These are phyloP conservation scores for Gymnocypris eckloni DNA, from an alignment of 2,797 vertebrate species.

Conservation along the genomic window DNA sequence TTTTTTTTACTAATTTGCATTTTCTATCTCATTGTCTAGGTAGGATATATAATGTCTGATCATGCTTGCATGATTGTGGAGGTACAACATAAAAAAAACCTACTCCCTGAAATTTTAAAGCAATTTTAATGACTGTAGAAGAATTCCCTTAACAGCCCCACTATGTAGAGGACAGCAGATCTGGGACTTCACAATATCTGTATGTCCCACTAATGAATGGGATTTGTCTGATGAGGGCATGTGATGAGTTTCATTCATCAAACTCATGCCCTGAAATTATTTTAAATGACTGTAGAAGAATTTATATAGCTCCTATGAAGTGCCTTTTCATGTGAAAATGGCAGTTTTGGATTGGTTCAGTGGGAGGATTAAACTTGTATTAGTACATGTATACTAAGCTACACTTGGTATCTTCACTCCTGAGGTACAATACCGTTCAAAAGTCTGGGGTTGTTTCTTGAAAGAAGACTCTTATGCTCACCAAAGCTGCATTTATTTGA, in stretches of 20 bases:
- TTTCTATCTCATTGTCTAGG: background rate
- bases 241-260: background rate
- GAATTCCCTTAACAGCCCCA: background rate
- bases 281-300: no score
- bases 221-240: background rate
- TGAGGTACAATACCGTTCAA: background rate
- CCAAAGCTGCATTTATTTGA: background rate
- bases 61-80: background rate
- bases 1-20: background rate
- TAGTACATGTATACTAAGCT: background rate
- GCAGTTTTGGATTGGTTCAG: background rate
- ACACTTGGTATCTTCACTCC: background rate
- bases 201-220: background rate
- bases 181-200: no score
- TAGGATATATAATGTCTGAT: background rate
- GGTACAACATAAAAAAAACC: background rate
- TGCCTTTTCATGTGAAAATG: background rate
- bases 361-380: background rate
- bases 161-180: background rate
- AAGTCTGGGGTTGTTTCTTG: background rate
- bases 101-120: background rate
- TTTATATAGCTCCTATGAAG: background rate
- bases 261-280: background rate
- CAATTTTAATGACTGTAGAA: background rate
- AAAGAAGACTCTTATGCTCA: background rate